Conservation (phyloP, 1,140 invertebrate species). For the Drosophila athabasca region DNA sequence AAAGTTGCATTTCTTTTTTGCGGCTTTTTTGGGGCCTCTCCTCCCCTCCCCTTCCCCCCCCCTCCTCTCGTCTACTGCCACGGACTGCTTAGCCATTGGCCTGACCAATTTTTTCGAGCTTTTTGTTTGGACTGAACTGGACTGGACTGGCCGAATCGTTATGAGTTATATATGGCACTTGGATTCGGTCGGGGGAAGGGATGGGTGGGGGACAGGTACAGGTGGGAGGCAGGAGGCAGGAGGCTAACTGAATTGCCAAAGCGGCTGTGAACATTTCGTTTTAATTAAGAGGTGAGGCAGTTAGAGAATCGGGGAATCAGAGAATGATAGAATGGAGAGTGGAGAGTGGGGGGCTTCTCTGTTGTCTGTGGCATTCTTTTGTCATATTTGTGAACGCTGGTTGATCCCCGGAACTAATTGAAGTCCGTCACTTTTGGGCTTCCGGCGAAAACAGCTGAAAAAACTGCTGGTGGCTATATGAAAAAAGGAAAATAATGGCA, state of each 20-base stretch:
- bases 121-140: slow-evolving; percentile 21
- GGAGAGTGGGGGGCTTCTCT: neutral
- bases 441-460: no score
- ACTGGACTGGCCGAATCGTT: slow-evolving; percentile 33
- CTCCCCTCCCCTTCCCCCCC: no score
- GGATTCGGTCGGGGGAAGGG: no score
- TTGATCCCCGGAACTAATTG: no score
- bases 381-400: no score
- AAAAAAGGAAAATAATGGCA: no score
- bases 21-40: slow-evolving; percentile 9
- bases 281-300: slow-evolving; percentile 44
- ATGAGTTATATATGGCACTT: slow-evolving; percentile 46
- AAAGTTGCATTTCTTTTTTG: slow-evolving; percentile 60
- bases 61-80: no score
- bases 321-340: neutral
- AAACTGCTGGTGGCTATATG: no score
- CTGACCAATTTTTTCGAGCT: slow-evolving; percentile 38
- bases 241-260: slow-evolving; percentile 48
- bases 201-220: neutral
- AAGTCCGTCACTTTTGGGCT: no score
- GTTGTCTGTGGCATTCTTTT: no score
- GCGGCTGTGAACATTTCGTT: slow-evolving; percentile 53
- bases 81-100: slow-evolving; percentile 42
- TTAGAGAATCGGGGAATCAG: neutral
- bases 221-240: slow-evolving; percentile 29